Evolutionary conservation across 2,888 invertebrate genomes (phyloP), one percentile per base, ranked within the genome.

Genomic region (Lasioglossum calceatum): DNA sequence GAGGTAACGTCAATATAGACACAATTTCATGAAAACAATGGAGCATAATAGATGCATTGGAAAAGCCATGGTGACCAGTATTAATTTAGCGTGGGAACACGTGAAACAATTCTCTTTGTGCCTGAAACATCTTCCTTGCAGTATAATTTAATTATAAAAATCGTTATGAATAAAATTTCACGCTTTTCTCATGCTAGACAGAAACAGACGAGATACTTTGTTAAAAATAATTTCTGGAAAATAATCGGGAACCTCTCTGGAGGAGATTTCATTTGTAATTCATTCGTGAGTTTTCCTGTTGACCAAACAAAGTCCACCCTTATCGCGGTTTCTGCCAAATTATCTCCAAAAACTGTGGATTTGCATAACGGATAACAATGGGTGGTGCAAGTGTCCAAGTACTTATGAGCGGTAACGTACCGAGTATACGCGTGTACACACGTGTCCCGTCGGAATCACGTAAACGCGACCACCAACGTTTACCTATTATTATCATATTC

Each of bases 401-500:
- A 58, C 58, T n/a, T 58, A n/a, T 12, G 58, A 10, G 4, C n/a
- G 4, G n/a, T 58, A 58, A 58, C n/a, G n/a, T 58, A n/a, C 14
- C 64, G 64, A 14, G 64, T 71, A 72, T 42, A 16, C n/a, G 42
- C 12, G 12, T n/a, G 27, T 44, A 72, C 32, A 32, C 64, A 7
- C 64, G 64, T 16, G 16, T 64, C 64, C 27, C 27, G 32, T 7
- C 14, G 64, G 67, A 36, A 23, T 67, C 67, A 67, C 67, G 67
- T 23, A 14, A 42, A 39, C 82, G 36, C 64, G 19, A 39, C 42
- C n/a, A 10, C 58, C 44, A 58, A 61, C 85, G 82, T 74, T 83
- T 84, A 74, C 87, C 86, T 77, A 75, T 86, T 86, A 88, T 90
- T 91, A 89, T 90, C 91, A 87, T 90, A 91, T 92, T 91, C 87